These are phyloP conservation scores for Proctacanthus coquilletti DNA, from an alignment of 1,140 invertebrate species.

Conservation along the genomic window DNA sequence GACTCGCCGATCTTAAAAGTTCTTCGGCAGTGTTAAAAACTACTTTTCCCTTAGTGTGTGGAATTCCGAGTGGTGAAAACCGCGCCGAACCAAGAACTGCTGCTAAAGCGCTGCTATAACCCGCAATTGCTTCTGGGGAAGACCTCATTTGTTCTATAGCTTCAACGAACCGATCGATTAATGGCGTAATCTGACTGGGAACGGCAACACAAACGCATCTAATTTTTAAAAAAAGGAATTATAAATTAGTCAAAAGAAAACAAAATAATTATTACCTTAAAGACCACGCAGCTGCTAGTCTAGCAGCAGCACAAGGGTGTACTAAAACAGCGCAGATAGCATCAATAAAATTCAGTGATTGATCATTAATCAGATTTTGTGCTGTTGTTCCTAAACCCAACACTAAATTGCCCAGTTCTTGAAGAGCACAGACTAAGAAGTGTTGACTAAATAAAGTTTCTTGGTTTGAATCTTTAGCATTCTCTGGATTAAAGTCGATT, in stretches of 20 bases:
- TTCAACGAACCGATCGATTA: conserved; percentile 79
- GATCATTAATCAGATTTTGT: conserved; percentile 72
- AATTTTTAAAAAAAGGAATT: conserved; percentile 10
- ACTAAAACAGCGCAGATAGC: conserved; percentile 49
- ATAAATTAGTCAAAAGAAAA: background rate
- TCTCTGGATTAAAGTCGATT: conserved; percentile 80
- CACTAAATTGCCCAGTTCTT: conserved; percentile 77
- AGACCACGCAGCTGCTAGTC: conserved; percentile 89
- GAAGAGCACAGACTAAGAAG: conserved; percentile 81
- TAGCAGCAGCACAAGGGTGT: conserved; percentile 82
- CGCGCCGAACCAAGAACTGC: conserved; percentile 84
- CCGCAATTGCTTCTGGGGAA: conserved; percentile 84
- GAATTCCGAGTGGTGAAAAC: conserved; percentile 84
- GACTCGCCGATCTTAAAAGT: conserved; percentile 86
- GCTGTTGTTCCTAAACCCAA: conserved; percentile 83
- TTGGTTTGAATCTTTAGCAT: conserved; percentile 75
- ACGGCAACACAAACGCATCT: conserved; percentile 84
- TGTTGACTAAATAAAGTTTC: conserved; percentile 89
- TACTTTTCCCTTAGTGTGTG: conserved; percentile 90
- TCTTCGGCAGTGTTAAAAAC: conserved; percentile 97
- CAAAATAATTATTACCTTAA: conserved; percentile 31
- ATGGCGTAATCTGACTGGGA: conserved; percentile 81
- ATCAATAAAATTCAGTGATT: conserved; percentile 53
- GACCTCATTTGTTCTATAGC: conserved; percentile 76
- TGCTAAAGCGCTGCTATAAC: conserved; percentile 86